phyloP scores from a whole-genome alignment of 2,888 invertebrate species.

The Crossocerus cetratus region DNA sequence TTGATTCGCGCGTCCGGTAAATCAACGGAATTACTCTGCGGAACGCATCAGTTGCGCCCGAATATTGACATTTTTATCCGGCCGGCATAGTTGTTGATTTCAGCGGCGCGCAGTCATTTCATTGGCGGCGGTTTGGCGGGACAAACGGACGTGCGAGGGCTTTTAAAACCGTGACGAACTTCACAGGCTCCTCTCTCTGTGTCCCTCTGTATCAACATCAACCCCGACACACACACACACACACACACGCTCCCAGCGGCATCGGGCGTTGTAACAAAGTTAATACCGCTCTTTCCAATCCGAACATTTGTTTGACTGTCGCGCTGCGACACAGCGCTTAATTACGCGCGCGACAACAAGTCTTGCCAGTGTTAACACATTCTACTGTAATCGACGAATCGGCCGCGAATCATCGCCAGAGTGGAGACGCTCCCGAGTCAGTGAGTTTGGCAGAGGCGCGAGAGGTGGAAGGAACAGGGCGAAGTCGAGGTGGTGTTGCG shows the following conservation, averaged over 20 bases:
- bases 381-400: no score
- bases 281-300: no score
- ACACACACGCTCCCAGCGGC: slow-evolving; percentile 25
- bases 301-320: no score
- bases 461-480: no score
- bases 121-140: slow-evolving; percentile 5
- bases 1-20: slow-evolving; percentile 61
- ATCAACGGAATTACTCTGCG: slow-evolving; percentile 63
- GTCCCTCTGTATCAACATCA: slow-evolving; percentile 3
- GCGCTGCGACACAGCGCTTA: no score
- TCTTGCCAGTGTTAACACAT: no score
- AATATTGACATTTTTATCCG: slow-evolving; percentile 63
- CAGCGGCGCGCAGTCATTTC: slow-evolving; percentile 41
- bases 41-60: slow-evolving; percentile 56
- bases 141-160: slow-evolving; percentile 20
- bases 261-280: slow-evolving; percentile 5
- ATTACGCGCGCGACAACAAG: no score
- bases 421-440: no score
- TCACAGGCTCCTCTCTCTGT: slow-evolving; percentile 4
- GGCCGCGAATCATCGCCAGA: no score
- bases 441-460: no score
- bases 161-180: slow-evolving; percentile 37
- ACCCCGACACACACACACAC: not conserved
- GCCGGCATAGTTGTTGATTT: slow-evolving; percentile 54
- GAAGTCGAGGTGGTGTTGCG: no score